phyloP scores from a whole-genome alignment of 2,888 invertebrate genomes.

The Yponomeuta plumbellus region DNA sequence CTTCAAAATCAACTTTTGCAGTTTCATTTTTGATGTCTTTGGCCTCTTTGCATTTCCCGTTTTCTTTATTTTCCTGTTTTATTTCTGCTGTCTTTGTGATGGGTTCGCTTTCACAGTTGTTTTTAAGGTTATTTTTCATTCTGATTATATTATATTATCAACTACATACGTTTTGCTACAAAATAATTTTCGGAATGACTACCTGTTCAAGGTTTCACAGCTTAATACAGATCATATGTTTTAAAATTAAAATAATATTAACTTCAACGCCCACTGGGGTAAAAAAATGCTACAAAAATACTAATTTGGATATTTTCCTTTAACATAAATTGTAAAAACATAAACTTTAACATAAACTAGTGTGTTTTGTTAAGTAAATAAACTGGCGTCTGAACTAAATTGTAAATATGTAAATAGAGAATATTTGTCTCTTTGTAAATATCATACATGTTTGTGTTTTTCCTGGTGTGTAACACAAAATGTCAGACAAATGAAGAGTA shows the following conservation, averaged over 20 bases:
- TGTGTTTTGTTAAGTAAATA: too few species aligned
- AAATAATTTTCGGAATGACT: neutral
- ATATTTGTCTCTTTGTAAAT: too few species aligned
- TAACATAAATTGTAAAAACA: too few species aligned
- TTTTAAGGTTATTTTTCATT: neutral
- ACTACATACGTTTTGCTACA: neutral
- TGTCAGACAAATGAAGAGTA: too few species aligned
- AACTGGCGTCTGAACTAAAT: too few species aligned
- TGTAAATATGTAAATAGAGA: too few species aligned
- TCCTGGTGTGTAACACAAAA: too few species aligned
- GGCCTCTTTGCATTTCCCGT: neutral
- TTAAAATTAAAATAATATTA: neutral
- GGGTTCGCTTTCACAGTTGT: neutral
- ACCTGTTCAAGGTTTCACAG: neutral
- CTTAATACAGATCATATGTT: too few species aligned
- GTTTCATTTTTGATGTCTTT: neutral
- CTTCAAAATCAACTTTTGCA: slow-evolving; percentile 19
- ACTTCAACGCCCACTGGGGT: neutral
- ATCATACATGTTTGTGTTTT: too few species aligned
- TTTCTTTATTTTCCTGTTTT: neutral
- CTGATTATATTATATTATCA: neutral
- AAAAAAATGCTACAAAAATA: neutral
- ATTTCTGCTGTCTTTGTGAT: neutral
- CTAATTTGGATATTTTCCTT: too few species aligned
- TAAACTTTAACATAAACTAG: too few species aligned